A percentile compares a stretch with the other conserved stretches of the same genome.
phyloP scores from a whole-genome alignment of 2,113 vertebrate genomes.

The Delphinus delphis region DNA sequence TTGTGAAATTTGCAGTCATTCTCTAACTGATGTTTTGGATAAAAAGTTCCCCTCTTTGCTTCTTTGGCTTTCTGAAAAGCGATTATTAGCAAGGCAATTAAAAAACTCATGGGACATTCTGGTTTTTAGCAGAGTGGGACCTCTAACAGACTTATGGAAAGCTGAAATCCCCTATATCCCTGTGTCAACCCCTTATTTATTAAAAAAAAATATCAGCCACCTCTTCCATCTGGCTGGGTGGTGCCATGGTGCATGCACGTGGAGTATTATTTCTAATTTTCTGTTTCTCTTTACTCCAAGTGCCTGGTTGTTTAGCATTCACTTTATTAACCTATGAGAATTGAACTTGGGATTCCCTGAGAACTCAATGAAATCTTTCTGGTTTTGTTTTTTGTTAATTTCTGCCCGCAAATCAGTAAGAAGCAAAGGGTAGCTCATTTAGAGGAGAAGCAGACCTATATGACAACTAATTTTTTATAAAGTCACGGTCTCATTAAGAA shows the following conservation, averaged over 20 bases:
- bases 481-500: neutral
- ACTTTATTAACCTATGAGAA: neutral
- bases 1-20: neutral
- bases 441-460: neutral
- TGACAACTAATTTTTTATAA: neutral
- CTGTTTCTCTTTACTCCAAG: neutral
- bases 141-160: neutral
- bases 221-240: neutral
- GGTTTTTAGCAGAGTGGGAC: neutral
- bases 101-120: neutral
- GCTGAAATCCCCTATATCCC: neutral
- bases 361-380: neutral
- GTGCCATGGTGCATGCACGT: fast-evolving
- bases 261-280: neutral
- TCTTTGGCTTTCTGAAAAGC: slow-evolving; percentile 2
- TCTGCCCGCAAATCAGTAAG: neutral
- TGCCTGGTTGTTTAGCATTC: neutral
- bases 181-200: neutral
- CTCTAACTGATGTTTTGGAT: neutral
- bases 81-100: neutral
- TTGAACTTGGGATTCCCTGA: neutral
- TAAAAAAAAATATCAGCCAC: neutral
- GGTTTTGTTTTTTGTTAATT: neutral
- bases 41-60: neutral
- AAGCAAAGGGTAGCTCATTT: neutral